phyloP scores from a whole-genome alignment of 2,113 vertebrate genomes.

The Balaeniceps rex region DNA sequence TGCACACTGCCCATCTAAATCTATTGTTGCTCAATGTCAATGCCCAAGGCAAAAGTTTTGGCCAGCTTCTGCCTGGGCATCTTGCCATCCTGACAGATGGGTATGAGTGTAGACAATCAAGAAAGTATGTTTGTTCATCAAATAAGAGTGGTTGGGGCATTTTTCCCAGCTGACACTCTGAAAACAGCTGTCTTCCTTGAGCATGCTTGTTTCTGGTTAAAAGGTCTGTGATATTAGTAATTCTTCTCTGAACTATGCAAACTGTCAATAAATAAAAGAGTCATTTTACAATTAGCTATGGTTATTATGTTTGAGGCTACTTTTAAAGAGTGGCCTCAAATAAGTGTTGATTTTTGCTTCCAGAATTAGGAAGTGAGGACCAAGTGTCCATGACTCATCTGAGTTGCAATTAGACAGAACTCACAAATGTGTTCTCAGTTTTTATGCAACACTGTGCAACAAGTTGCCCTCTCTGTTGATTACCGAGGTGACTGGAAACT shows the following conservation, averaged over 20 bases:
- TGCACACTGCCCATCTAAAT: conserved; percentile 31
- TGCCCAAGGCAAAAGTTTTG: conserved; percentile 66
- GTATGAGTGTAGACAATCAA: conserved; percentile 55
- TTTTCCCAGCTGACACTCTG: conserved; percentile 62
- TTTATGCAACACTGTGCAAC: neutral
- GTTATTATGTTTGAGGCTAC: neutral
- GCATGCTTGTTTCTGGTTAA: conserved; percentile 26
- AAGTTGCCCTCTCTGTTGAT: neutral
- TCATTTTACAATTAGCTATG: neutral
- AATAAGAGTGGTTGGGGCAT: conserved; percentile 39
- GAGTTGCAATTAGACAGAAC: neutral
- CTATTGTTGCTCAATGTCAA: conserved; percentile 54
- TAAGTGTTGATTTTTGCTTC: neutral
- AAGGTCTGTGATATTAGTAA: conserved; percentile 33
- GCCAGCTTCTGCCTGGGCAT: conserved; percentile 59
- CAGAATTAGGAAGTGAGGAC: neutral
- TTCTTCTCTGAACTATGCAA: conserved; percentile 1
- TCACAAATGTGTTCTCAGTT: neutral
- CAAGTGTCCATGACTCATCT: neutral
- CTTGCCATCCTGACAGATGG: conserved; percentile 66
- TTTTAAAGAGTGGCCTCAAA: neutral
- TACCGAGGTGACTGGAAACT: neutral
- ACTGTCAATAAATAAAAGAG: conserved; percentile 29
- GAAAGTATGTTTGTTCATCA: conserved; percentile 63
- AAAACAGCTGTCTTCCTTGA: conserved; percentile 65